Base-by-base conservation (phyloP, 2,888 invertebrate species). In the Bombylius discolor region DNA sequence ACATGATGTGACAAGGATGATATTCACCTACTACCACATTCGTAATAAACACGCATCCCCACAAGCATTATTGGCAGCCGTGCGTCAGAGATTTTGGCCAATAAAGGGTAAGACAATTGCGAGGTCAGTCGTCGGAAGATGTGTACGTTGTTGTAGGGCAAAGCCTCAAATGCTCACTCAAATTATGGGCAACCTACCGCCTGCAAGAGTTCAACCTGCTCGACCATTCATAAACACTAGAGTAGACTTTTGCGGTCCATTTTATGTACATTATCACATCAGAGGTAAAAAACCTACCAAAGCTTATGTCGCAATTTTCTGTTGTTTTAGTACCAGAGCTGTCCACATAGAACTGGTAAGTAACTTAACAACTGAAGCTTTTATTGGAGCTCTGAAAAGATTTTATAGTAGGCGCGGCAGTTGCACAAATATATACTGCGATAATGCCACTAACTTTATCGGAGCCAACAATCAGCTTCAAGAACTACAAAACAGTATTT, bases 111-210 rank as follows among this genome's bases (percentile, higher is more conserved):
- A 57, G 51, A 51, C 36, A n/a, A 55, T 55, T 4, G 56, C 59
- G 5, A 57, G 56, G 47, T 53, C 49, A 14, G 46, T 61, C 33
- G 45, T 61, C 12, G 55, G 58, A 44, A 45, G 57, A 14, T 64
- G 62, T 49, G 31, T 62, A 1, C 52, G 49, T 31, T 63, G 63
- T 47, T 53, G 49, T 31, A 52, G 56, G 49, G 53, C 58, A 13
- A 60, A 56, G 34, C 58, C 59, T 31, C 53, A 54, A 34, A 5
- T 57, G 34, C 12, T 56, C 31, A 47, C 50, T 13, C 64, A 64
- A 47, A 33, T 62, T 1, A 66, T 67, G 65, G 64, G 63, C 32
- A 55, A 65, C 56, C 54, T 66, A 23, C 66, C 66, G 3, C 33
- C 14, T 14, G 48, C 34, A 42, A 53, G 65, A 47, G 52, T 56